Evolutionary conservation across 2,113 vertebrate species (phyloP).

Genomic region (Petromus typicus): DNA sequence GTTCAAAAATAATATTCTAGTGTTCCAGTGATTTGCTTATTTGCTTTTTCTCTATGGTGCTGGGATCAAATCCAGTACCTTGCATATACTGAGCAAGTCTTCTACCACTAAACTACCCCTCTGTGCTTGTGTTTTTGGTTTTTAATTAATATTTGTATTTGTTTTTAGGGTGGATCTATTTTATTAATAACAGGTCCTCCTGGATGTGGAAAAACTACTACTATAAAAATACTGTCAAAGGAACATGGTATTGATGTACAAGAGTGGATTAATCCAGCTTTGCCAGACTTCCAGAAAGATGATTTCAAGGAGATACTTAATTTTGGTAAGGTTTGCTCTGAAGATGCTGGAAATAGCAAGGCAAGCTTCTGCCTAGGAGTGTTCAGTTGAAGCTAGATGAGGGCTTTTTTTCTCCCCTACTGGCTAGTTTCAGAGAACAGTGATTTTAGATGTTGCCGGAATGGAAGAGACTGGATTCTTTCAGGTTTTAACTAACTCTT

Average conservation of each 20-base stretch:
- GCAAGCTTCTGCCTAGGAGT: neutral
- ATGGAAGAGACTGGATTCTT: neutral
- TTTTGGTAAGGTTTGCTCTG: constrained; percentile 86
- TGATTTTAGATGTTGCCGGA: neutral
- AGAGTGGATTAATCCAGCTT: constrained; percentile 96
- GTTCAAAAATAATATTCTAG: neutral
- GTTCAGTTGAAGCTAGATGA: neutral
- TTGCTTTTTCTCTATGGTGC: neutral
- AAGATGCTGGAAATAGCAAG: neutral
- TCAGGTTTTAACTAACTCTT: constrained; percentile 3
- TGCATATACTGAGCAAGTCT: neutral
- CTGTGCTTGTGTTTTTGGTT: neutral
- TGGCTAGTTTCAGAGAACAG: neutral
- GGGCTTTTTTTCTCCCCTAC: neutral
- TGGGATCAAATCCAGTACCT: neutral
- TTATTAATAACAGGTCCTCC: constrained; percentile 94
- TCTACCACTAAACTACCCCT: neutral
- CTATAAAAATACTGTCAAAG: constrained; percentile 90
- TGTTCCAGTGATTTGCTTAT: neutral
- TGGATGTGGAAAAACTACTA: constrained; percentile 96
- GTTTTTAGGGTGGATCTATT: constrained; percentile 89
- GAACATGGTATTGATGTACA: constrained; percentile 91
- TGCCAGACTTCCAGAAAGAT: constrained; percentile 87
- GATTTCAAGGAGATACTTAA: constrained; percentile 86
- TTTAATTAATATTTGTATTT: constrained; percentile 58